Conservation (phyloP, 2,888 invertebrate genomes). For the Embidobia sp. region DNA sequence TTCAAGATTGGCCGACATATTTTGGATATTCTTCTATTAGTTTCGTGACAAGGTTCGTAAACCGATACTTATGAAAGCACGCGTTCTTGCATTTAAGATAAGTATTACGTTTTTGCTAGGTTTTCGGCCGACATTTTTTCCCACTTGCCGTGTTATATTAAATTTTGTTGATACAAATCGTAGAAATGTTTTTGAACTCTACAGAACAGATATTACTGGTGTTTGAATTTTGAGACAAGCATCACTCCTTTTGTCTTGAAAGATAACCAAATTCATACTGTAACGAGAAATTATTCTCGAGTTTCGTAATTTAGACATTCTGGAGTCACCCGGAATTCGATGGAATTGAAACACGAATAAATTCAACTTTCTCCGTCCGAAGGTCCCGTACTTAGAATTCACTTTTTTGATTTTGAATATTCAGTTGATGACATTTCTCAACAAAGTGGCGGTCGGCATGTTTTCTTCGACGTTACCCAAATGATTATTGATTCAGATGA, state of each 20-base stretch:
- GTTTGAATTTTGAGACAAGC: too few relatives aligned
- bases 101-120: constrained; percentile 4
- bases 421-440: constrained; percentile 21
- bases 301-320: not conserved
- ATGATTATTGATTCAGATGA: not conserved
- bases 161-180: too few relatives aligned
- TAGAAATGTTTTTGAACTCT: too few relatives aligned
- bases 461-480: constrained; percentile 20
- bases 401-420: constrained; percentile 42
- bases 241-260: too few relatives aligned
- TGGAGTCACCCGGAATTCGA: constrained; percentile 6
- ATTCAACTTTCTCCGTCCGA: constrained; percentile 40
- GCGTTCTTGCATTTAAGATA: not conserved
- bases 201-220: too few relatives aligned
- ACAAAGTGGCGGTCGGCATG: constrained; percentile 14
- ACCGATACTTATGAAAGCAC: constrained; percentile 13
- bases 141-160: not conserved
- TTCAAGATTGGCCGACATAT: constrained; percentile 21
- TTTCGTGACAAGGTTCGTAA: not conserved
- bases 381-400: constrained; percentile 40
- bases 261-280: too few relatives aligned
- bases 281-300: too few relatives aligned
- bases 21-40: constrained; percentile 24
- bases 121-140: not conserved
- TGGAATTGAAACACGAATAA: constrained; percentile 26